These are phyloP conservation scores for Rhorus exstirpatorius DNA, from an alignment of 2,888 invertebrate species.

Conservation along the genomic window DNA sequence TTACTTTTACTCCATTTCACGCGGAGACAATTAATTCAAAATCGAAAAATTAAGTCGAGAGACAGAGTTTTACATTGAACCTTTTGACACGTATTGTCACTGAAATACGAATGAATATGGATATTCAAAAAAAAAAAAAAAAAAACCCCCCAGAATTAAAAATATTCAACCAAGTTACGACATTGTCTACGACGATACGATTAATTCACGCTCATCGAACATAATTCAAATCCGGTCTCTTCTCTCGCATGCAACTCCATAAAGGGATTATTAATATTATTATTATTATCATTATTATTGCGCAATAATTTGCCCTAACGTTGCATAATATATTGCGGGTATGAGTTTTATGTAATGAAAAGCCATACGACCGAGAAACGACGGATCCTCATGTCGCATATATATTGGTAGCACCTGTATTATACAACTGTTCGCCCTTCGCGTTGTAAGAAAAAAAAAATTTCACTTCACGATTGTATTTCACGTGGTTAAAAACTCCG, in stretches of 20 bases:
- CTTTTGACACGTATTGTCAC: slow-evolving; percentile 8
- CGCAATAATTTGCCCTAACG: slow-evolving; percentile 47
- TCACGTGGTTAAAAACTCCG: slow-evolving; percentile 25
- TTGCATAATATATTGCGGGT: slow-evolving; percentile 51
- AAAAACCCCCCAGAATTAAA: neutral
- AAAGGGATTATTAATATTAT: slow-evolving; percentile 26
- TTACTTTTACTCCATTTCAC: too few species aligned
- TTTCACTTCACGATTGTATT: slow-evolving; percentile 46
- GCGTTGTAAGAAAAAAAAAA: neutral
- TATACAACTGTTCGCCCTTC: neutral
- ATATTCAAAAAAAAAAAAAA: neutral
- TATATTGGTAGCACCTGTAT: neutral
- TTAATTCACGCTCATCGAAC: neutral
- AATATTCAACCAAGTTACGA: neutral
- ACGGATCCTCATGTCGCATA: slow-evolving; percentile 29
- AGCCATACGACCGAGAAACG: slow-evolving; percentile 60
- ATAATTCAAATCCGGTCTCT: neutral
- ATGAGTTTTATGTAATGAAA: slow-evolving; percentile 63
- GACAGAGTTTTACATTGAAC: slow-evolving; percentile 23
- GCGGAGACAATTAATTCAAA: too few species aligned
- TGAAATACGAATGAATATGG: slow-evolving; percentile 10
- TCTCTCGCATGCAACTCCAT: neutral
- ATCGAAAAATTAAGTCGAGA: neutral
- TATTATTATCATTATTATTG: slow-evolving; percentile 31
- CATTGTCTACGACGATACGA: neutral